Base-by-base conservation (phyloP, 2,797 vertebrate genomes). In the Paratrypauchen microcephalus region DNA sequence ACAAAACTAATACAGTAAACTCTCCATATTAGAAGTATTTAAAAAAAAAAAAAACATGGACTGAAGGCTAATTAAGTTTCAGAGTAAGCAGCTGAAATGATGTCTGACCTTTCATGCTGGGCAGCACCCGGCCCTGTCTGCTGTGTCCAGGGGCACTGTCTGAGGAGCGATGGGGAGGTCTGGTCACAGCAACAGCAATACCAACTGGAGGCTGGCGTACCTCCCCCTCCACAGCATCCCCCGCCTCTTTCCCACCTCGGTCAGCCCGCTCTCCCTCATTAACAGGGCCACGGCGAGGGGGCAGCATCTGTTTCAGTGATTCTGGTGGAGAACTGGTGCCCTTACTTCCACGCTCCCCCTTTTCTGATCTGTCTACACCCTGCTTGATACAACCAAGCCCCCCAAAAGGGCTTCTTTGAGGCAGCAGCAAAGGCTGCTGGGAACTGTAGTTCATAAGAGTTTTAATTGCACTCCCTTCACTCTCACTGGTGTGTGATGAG, bases 181-280 rank as follows among this genome's bases (percentile, higher is more conserved):
- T 93, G 13, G 97, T 96, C 72, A 98, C 93, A 0, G 96, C 96
- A 58, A 97, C 96, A 0, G 97, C 96, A 5, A 98, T 99, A 68
- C 97, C 97, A 59, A 98, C 96, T 0, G 97, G 97, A 1, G 96
- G 97, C 91, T 98, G 97, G 56, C 97, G 92, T 82, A 96, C 96
- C 89, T 98, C 97, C 3, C 95, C 94, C 23, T 97, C 97, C 1
- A 93, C 91, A 0, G 86, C 77, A 60, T 87, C 93, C 4, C 67
- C 95, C 55, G 8, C 88, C 91, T 78, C 95, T 89, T 79, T 93
- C 77, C 72, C 85, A 60, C 93, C 93, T 8, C 93, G 94, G 77
- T 95, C 94, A 0, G 91, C 91, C 62, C 93, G 93, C 68, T 96
- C 96, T 73, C 90, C 87, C 74, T 96, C 96, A 0, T 91, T 91